Base-by-base conservation (phyloP, 2,797 vertebrate species). In the Lophius americanus region DNA sequence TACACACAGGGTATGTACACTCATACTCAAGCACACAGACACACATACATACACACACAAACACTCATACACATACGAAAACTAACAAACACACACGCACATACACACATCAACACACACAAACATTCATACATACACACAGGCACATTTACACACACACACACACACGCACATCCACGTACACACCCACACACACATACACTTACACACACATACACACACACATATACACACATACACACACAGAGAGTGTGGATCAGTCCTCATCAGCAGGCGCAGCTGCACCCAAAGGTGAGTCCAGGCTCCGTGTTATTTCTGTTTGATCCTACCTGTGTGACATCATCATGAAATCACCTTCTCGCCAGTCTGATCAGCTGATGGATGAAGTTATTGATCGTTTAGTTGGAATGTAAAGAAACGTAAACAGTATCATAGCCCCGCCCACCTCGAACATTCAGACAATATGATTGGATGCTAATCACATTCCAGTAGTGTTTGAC, bases 281-380 rank as follows among this genome's bases (percentile, higher is more conserved):
- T 62, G 62, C 64, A 63, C 23, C 23, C 23, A 23, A 23, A 62
- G 72, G 78, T 82, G 66, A 82, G 79, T 75, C 63, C 8, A 3
- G 4, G 2, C 51, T 60, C 32, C 33, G 9, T 56, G 33, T 23
- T 62, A 7, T 38, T 33, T 60, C 3, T 52, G 9, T 73, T 53
- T 52, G 4, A 32, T 66, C 10, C 47, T 44, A 63, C 42, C 51
- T 80, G 51, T 60, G 51, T 76, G 73, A 73, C 65, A 52, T 73
- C 67, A 68, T 73, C 4, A 58, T 64, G 59, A 58, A 51, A 39
- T 61, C 60, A 73, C 44, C 33, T 41, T 14, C 35, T 39, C 46
- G 53, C 39, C 60, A 37, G 37, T 55, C 50, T 65, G 44, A 46
- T 57, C 23, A 14, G 13, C 9, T 37, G 52, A 7, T 47, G 1